phyloP scores from a whole-genome alignment of 2,888 invertebrate species.

The Camponotus fellah region DNA sequence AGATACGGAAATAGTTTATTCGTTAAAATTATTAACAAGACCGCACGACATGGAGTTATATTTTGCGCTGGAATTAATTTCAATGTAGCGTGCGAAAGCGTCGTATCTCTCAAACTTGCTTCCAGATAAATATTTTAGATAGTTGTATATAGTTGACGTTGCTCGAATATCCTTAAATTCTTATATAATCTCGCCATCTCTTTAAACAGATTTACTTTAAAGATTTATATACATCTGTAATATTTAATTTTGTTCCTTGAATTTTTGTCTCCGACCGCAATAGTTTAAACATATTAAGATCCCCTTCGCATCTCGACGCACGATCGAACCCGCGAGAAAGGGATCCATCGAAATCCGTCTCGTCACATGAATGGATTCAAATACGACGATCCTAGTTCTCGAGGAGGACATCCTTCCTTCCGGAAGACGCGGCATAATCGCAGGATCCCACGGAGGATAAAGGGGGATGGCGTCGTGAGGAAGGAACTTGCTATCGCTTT shows the following conservation, averaged over 20 bases:
- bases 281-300: background rate
- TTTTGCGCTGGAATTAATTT: no score
- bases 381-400: constrained; percentile 4
- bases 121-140: background rate
- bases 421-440: constrained; percentile 45
- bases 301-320: background rate
- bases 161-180: background rate
- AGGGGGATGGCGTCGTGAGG: constrained; percentile 18
- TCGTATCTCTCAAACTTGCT: no score
- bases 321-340: background rate
- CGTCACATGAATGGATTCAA: background rate
- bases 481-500: constrained; percentile 2
- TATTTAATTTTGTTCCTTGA: background rate
- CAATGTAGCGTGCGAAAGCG: no score
- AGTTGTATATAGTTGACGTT: background rate
- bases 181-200: background rate
- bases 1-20: background rate
- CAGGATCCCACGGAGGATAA: constrained; percentile 40
- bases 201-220: background rate
- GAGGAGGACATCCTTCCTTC: constrained; percentile 30
- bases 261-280: no score
- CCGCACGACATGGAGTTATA: background rate
- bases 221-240: background rate
- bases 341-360: constrained; percentile 14
- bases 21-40: background rate